Evolutionary conservation across 1,140 invertebrate genomes (phyloP).

Genomic region (Argopecten irradians): DNA sequence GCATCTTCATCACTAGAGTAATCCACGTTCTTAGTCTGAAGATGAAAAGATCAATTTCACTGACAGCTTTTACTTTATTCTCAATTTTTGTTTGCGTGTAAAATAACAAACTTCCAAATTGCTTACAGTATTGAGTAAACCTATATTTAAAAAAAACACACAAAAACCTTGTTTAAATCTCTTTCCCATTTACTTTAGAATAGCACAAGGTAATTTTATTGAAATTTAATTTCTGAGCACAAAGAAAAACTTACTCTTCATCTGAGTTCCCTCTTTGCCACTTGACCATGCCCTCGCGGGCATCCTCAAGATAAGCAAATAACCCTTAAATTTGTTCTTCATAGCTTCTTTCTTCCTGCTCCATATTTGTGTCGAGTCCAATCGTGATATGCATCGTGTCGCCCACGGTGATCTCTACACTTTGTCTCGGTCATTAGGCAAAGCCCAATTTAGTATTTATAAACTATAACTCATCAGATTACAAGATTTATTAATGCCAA

Average conservation of each 20-base stretch:
- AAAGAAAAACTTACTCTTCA: constrained; percentile 66
- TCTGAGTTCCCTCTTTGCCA: constrained; percentile 78
- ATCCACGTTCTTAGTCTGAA: constrained; percentile 69
- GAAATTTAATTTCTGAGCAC: not conserved
- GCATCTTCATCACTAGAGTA: constrained; percentile 87
- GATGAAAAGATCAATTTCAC: constrained; percentile 23
- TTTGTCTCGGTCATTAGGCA: not conserved
- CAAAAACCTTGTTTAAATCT: no score
- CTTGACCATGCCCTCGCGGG: constrained; percentile 83
- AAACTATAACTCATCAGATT: no score
- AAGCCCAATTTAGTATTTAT: no score
- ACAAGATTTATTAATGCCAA: no score
- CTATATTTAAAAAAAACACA: no score
- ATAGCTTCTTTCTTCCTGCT: constrained; percentile 44
- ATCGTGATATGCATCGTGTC: constrained; percentile 70
- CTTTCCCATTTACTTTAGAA: not conserved
- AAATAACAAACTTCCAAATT: no score
- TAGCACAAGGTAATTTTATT: no score
- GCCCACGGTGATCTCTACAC: not conserved
- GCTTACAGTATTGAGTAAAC: no score
- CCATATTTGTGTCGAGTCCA: constrained; percentile 45
- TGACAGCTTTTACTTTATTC: not conserved
- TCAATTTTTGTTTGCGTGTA: not conserved
- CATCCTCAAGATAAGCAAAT: no score
- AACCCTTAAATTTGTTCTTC: constrained; percentile 87